A percentile compares a stretch with the other conserved stretches of the same genome.
These are phyloP conservation scores for Tyrannus savana DNA, from an alignment of 2,113 vertebrate genomes.

Conservation along the genomic window DNA sequence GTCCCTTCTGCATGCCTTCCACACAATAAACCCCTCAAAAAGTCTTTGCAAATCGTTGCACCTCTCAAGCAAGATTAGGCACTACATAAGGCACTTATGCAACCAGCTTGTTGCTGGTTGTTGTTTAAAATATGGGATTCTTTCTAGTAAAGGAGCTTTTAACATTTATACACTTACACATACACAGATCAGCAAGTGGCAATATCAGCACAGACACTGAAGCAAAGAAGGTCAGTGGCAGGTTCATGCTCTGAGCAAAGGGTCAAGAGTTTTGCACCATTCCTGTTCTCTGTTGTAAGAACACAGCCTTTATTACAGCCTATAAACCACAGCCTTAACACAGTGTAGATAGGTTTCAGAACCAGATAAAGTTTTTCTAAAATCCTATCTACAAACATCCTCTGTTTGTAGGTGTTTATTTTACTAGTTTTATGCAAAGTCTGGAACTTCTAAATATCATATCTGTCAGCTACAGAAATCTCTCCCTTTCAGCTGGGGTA, in stretches of 20 bases:
- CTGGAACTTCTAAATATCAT: not conserved
- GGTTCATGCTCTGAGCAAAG: not conserved
- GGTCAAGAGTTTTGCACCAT: not conserved
- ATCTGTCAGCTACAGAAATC: not conserved
- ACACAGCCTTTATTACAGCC: not conserved
- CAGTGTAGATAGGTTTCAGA: not conserved
- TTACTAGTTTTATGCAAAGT: not conserved
- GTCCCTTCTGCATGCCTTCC: not conserved
- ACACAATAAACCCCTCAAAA: not conserved
- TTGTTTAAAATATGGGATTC: not conserved
- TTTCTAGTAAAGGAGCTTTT: not conserved
- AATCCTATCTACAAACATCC: not conserved
- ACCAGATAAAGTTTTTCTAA: not conserved
- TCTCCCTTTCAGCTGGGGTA: not conserved
- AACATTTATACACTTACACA: not conserved
- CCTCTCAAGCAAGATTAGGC: not conserved
- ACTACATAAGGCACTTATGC: not conserved
- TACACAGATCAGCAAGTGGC: not conserved
- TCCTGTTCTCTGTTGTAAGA: not conserved
- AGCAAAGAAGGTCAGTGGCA: not conserved
- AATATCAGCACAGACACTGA: not conserved
- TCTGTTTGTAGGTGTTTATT: constrained; percentile 1
- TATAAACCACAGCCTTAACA: not conserved
- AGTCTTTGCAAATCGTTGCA: not conserved
- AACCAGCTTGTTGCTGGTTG: not conserved